Percentiles rank a stretch among this genome's conserved stretches.
Evolutionary conservation across 30 jellyfish, hydroid and myxozoan genomes (phyloP).

Genomic region (Aurelia aurita complex sp. Pacific): DNA sequence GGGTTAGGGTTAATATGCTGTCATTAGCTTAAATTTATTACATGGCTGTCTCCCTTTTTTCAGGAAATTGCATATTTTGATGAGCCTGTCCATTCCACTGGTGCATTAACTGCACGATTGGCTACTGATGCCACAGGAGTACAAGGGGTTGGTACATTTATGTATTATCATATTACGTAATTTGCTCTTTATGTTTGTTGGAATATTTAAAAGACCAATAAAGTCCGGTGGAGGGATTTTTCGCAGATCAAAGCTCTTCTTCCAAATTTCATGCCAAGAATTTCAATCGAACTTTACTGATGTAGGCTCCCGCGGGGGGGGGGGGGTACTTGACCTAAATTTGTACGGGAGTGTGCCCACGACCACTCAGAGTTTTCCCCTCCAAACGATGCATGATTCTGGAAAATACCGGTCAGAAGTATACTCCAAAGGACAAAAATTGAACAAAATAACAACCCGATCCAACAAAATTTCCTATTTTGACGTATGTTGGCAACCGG

Average conservation of each 20-base stretch:
- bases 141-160: slow-evolving; percentile 79
- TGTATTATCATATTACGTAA: neutral
- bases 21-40: no score
- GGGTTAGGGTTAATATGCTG: no score
- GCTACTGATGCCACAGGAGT: slow-evolving; percentile 88
- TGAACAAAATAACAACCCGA: no score
- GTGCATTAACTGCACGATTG: slow-evolving; percentile 81
- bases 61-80: slow-evolving; percentile 82
- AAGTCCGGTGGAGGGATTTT: neutral
- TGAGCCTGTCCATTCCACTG: slow-evolving; percentile 83
- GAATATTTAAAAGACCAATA: neutral
- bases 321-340: no score
- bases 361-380: no score
- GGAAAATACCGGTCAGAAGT: no score
- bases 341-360: no score
- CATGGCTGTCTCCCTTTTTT: neutral
- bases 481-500: no score
- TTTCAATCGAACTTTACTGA: no score
- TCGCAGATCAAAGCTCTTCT: neutral
- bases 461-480: no score
- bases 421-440: no score
- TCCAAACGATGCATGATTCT: no score
- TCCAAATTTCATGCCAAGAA: neutral
- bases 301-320: neutral
- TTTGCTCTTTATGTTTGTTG: neutral